Conservation (phyloP, 2,797 vertebrate genomes). For the Poeciliopsis infans region DNA sequence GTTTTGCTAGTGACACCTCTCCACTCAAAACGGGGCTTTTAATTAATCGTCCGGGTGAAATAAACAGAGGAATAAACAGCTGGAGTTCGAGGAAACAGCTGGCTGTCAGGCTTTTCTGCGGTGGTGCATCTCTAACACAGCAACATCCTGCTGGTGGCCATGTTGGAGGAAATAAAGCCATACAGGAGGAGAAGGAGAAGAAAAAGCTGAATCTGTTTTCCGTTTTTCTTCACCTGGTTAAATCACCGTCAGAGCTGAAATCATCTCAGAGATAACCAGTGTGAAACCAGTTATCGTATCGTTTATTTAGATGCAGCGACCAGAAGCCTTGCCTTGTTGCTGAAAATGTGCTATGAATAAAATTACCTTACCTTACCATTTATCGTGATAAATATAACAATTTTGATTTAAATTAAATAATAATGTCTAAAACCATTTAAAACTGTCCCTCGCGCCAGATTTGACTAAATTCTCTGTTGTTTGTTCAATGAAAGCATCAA, state of each 20-base stretch:
- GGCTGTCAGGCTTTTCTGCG: slow-evolving; percentile 1
- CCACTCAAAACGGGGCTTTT: slow-evolving; percentile 25
- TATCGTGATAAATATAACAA: no score
- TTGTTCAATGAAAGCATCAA: no score
- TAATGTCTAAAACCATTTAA: no score
- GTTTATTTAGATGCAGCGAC: no score
- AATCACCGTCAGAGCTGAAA: neutral
- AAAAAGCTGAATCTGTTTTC: neutral
- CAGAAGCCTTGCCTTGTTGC: no score
- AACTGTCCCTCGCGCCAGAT: no score
- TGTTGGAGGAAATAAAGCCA: slow-evolving; percentile 4
- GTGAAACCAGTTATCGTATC: no score
- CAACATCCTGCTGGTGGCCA: slow-evolving; percentile 4
- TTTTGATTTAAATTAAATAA: no score
- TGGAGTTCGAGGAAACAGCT: slow-evolving; percentile 47
- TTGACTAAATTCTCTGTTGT: no score
- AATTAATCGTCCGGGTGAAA: slow-evolving; percentile 48
- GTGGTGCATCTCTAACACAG: neutral
- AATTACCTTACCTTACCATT: no score
- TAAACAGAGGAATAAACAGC: slow-evolving; percentile 70
- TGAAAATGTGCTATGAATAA: no score
- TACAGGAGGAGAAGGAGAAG: neutral
- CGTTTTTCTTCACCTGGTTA: neutral
- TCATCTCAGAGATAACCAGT: neutral
- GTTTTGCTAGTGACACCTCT: slow-evolving; percentile 54